Evolutionary conservation across 2,797 vertebrate species (phyloP).

Genomic region (Lepilemur ruficaudatus): DNA sequence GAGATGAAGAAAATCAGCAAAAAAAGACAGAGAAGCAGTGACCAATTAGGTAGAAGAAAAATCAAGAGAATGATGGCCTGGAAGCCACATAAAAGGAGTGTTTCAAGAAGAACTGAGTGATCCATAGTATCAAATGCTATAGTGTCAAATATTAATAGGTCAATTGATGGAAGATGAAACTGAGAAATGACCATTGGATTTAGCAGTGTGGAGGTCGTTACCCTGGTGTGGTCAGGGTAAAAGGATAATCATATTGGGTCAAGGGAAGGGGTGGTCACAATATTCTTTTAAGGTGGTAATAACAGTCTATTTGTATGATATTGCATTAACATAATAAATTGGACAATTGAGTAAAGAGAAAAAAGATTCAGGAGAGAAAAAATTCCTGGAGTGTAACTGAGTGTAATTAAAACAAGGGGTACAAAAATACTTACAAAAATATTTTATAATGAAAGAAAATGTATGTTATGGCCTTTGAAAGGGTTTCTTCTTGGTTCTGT

Average conservation of each 20-base stretch:
- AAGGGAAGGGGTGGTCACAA: not conserved
- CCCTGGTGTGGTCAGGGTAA: not conserved
- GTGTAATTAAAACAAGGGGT: not conserved
- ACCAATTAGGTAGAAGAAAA: not conserved
- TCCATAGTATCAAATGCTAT: not conserved
- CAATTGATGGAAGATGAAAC: not conserved
- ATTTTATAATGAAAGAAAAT: constrained; percentile 1
- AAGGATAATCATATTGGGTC: not conserved
- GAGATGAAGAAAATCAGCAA: not conserved
- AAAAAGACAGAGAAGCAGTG: not conserved
- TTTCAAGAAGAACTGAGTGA: not conserved
- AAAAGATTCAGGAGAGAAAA: not conserved
- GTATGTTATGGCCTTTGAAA: not conserved
- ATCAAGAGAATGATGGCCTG: not conserved
- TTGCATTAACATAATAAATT: not conserved
- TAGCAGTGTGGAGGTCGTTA: not conserved
- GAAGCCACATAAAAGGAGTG: not conserved
- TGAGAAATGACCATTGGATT: not conserved
- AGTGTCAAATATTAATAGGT: not conserved
- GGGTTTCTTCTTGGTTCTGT: not conserved
- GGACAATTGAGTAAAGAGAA: not conserved
- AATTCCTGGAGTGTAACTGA: not conserved
- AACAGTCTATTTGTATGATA: not conserved
- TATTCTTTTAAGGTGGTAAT: not conserved
- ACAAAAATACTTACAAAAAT: not conserved